Evolutionary conservation across 2,797 vertebrate species (phyloP).

Genomic region (Benthosema pterotum): DNA sequence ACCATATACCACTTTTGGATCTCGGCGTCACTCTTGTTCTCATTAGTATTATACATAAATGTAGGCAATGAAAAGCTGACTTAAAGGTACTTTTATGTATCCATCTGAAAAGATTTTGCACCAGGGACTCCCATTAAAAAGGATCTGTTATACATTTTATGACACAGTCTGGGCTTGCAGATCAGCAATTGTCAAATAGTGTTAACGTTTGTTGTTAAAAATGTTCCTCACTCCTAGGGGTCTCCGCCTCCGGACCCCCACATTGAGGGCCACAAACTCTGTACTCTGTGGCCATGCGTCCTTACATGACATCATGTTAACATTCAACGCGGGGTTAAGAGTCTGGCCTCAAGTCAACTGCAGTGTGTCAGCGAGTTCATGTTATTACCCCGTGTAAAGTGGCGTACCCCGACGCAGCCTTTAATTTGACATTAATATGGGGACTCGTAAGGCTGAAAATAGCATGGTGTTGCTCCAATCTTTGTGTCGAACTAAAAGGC

Average conservation of each 20-base stretch:
- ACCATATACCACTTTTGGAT: too few relatives aligned
- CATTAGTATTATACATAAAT: constrained; percentile 5
- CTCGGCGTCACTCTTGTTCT: too few relatives aligned
- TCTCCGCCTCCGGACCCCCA: too few relatives aligned
- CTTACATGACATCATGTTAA: constrained; percentile 51
- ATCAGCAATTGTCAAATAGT: too few relatives aligned
- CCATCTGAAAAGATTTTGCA: not conserved
- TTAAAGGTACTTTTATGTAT: too few relatives aligned
- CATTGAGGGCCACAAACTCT: constrained; percentile 15
- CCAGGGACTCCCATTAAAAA: too few relatives aligned
- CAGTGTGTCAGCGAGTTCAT: constrained; percentile 54
- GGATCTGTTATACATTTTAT: too few relatives aligned
- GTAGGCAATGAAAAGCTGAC: constrained; percentile 29
- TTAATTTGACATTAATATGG: constrained; percentile 61
- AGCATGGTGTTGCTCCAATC: constrained; percentile 44
- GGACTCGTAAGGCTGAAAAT: constrained; percentile 65
- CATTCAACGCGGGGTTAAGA: constrained; percentile 43
- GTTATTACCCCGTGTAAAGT: constrained; percentile 62
- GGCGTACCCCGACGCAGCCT: constrained; percentile 64
- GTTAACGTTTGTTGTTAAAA: too few relatives aligned
- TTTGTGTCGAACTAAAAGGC: constrained; percentile 33
- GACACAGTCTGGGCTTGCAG: too few relatives aligned
- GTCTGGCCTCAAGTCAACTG: constrained; percentile 48
- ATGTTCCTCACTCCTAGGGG: too few relatives aligned
- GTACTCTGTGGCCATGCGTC: constrained; percentile 23